A percentile compares a stretch with the other conserved stretches of the same genome.
These are phyloP conservation scores for Blera fallax DNA, from an alignment of 2,888 invertebrate genomes.

Conservation along the genomic window DNA sequence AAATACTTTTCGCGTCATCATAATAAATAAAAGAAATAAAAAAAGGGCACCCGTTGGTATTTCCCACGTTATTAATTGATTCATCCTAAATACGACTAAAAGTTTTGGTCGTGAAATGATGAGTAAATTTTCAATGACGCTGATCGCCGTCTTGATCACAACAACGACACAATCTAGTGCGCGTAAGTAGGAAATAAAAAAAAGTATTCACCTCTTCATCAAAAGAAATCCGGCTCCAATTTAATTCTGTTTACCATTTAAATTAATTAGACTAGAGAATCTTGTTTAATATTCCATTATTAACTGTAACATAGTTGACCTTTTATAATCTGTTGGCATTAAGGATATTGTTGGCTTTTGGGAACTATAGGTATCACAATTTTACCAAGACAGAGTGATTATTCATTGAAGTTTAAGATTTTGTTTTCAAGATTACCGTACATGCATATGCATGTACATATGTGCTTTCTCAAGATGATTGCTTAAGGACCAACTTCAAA, in stretches of 20 bases:
- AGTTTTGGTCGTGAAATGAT: background rate
- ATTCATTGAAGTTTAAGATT: too few species aligned
- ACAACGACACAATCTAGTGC: background rate
- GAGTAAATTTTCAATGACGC: background rate
- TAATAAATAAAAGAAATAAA: background rate
- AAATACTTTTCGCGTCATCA: background rate
- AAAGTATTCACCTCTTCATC: background rate
- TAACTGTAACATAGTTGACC: background rate
- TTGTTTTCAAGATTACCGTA: too few species aligned
- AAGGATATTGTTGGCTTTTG: background rate
- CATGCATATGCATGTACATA: too few species aligned
- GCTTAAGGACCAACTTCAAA: too few species aligned
- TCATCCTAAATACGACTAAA: background rate
- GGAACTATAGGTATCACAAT: background rate
- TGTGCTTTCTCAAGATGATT: too few species aligned
- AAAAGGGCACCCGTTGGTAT: background rate
- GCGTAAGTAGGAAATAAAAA: conserved; percentile 18
- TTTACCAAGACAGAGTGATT: background rate
- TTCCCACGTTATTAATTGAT: background rate
- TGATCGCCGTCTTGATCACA: conserved; percentile 6
- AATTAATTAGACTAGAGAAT: background rate
- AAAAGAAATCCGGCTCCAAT: background rate
- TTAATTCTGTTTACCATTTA: background rate
- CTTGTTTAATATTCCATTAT: background rate
- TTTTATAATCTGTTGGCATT: background rate